phyloP scores from a whole-genome alignment of 2,113 vertebrate genomes.

The Myiopsitta monachus region DNA sequence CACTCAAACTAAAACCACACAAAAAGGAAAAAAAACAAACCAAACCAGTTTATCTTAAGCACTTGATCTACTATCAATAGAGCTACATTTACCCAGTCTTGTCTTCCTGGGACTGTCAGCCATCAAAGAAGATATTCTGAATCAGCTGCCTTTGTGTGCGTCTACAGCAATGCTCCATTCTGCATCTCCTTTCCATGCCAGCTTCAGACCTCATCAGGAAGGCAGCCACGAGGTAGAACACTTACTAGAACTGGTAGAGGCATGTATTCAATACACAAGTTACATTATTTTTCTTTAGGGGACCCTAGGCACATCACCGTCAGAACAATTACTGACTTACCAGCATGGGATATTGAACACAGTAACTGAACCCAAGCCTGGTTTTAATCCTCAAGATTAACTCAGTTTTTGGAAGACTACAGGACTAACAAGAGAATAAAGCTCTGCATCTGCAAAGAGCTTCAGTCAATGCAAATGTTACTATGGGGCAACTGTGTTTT shows the following conservation, averaged over 20 bases:
- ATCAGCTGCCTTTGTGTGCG: not conserved
- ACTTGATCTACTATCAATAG: not conserved
- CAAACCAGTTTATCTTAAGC: not conserved
- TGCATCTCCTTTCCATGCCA: not conserved
- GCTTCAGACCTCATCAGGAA: not conserved
- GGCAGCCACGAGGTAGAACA: not conserved
- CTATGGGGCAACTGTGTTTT: not conserved
- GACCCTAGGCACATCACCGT: not conserved
- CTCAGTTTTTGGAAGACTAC: not conserved
- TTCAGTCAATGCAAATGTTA: not conserved
- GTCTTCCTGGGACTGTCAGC: not conserved
- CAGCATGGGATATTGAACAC: fast-evolving
- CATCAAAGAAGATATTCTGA: not conserved
- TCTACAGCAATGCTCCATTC: not conserved
- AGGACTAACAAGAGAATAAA: not conserved
- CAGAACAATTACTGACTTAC: not conserved
- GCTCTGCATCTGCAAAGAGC: not conserved
- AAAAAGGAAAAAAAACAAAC: not conserved
- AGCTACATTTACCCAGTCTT: not conserved
- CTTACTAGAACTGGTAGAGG: not conserved
- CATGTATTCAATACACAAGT: not conserved
- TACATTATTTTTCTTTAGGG: not conserved
- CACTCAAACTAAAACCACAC: not conserved
- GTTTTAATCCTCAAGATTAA: not conserved
- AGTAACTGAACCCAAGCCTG: not conserved